Percentiles rank a stretch among this genome's conserved stretches.
Evolutionary conservation across 2,113 vertebrate genomes (phyloP).

Genomic region (Alouatta palliata): DNA sequence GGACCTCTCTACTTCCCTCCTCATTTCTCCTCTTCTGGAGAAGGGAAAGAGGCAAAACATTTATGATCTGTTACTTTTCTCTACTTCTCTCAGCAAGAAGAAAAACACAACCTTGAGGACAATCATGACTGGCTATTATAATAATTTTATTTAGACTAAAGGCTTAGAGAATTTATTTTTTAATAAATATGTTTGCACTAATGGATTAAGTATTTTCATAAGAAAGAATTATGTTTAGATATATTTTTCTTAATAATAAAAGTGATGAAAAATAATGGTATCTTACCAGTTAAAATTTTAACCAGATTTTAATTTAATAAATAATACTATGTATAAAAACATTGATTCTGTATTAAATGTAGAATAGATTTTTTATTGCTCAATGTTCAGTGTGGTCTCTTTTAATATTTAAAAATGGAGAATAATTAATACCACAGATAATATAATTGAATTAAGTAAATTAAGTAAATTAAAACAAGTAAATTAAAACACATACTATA

Average conservation of each 20-base stretch:
- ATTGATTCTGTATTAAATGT: not conserved
- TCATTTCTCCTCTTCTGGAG: not conserved
- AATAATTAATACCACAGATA: not conserved
- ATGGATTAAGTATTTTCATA: not conserved
- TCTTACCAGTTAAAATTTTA: not conserved
- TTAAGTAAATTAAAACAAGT: not conserved
- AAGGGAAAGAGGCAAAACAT: not conserved
- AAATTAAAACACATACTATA: not conserved
- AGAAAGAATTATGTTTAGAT: not conserved
- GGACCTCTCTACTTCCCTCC: not conserved
- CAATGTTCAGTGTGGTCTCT: not conserved
- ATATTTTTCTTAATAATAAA: not conserved
- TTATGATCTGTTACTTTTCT: not conserved
- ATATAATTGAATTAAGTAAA: not conserved
- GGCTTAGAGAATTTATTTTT: not conserved
- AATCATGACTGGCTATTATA: not conserved
- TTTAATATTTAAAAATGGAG: not conserved
- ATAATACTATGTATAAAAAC: not conserved
- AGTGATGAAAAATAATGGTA: not conserved
- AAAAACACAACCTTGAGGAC: not conserved
- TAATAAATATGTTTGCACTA: not conserved
- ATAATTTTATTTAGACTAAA: not conserved
- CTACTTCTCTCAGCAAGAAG: not conserved
- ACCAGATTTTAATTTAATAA: constrained; percentile 40
- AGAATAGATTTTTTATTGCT: not conserved